These are phyloP conservation scores for Fundulus diaphanus DNA, from an alignment of 2,797 vertebrate genomes.

Conservation along the genomic window DNA sequence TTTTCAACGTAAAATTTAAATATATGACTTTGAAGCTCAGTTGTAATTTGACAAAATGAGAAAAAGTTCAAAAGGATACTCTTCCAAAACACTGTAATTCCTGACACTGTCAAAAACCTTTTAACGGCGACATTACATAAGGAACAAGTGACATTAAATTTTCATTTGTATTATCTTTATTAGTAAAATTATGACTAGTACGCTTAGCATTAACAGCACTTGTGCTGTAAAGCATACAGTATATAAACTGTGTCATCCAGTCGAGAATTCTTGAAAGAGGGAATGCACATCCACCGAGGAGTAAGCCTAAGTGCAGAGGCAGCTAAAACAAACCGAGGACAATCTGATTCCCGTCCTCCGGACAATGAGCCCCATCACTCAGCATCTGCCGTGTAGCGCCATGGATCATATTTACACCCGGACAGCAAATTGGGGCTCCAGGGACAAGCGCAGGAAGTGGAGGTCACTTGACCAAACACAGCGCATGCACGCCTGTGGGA, in stretches of 20 bases:
- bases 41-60: too few species aligned
- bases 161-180: background rate
- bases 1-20: too few species aligned
- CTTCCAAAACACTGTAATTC: slow-evolving; percentile 1
- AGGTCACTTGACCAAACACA: slow-evolving; percentile 77
- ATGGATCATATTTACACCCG: slow-evolving; percentile 76
- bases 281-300: slow-evolving; percentile 16
- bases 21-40: too few species aligned
- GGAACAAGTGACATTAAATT: background rate
- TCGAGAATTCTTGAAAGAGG: slow-evolving; percentile 6
- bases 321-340: slow-evolving; percentile 38
- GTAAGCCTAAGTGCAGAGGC: slow-evolving; percentile 7
- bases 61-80: background rate
- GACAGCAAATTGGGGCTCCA: slow-evolving; percentile 58
- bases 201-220: background rate
- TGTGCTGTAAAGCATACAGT: background rate
- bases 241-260: slow-evolving; percentile 1
- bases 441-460: slow-evolving; percentile 63
- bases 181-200: background rate
- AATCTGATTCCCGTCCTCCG: slow-evolving; percentile 58
- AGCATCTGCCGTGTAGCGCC: slow-evolving; percentile 33
- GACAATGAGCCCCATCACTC: slow-evolving; percentile 68
- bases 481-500: slow-evolving; percentile 48
- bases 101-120: background rate
- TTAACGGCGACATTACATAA: background rate